These are phyloP conservation scores for Pachydiplax longipennis DNA, from an alignment of 2,888 invertebrate species.

Conservation along the genomic window DNA sequence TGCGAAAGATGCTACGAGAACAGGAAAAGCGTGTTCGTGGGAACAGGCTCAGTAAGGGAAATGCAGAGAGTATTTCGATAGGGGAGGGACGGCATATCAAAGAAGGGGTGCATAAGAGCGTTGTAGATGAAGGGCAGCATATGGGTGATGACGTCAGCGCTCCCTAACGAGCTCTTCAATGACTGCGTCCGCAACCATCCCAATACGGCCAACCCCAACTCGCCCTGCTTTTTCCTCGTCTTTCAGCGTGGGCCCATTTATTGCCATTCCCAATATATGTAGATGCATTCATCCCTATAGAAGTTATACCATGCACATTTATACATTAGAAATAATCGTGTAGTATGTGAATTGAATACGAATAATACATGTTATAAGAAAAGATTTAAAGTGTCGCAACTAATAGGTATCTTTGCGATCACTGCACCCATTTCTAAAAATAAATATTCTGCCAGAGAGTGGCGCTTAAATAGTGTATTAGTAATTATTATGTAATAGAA, in stretches of 20 bases:
- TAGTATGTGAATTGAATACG: too few species aligned
- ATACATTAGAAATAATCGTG: too few species aligned
- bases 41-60: not conserved
- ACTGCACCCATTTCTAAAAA: too few species aligned
- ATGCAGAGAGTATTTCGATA: not conserved
- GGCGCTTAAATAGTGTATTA: too few species aligned
- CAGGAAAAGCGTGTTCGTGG: not conserved
- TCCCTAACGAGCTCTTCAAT: slow-evolving; percentile 22
- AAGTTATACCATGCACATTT: too few species aligned
- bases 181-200: not conserved
- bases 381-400: too few species aligned
- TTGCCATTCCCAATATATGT: not conserved
- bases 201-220: not conserved
- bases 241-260: not conserved
- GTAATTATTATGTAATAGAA: too few species aligned
- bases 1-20: not conserved
- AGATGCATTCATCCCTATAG: too few species aligned
- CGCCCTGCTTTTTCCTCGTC: not conserved
- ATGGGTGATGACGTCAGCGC: slow-evolving; percentile 18
- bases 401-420: too few species aligned
- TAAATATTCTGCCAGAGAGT: too few species aligned
- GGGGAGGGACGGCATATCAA: not conserved
- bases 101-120: not conserved
- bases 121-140: slow-evolving; percentile 3
- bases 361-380: too few species aligned